Evolutionary conservation across 2,113 vertebrate species (phyloP), one percentile per base, ranked within the genome.

Genomic region (Typhlomys cinereus): DNA sequence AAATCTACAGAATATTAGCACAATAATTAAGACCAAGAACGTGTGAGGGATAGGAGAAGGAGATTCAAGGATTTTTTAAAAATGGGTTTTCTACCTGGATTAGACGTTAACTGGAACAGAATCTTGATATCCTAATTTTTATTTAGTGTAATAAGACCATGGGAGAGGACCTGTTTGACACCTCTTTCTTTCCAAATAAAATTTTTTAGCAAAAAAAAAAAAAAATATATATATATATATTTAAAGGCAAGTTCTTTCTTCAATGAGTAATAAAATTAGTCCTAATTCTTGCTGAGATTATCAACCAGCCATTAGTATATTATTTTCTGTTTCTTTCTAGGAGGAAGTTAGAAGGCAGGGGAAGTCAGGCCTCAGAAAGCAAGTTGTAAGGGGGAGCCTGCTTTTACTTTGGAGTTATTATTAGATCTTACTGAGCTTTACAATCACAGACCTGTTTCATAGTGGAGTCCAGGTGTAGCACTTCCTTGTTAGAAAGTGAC

Each of bases 391-490:
- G 39, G 61, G 76, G 44, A 93, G 64, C 76, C 76, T n/a, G 59
- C 91, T 88, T 96, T 80, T 94, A 74, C 92, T 95, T 94, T 96
- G 85, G 96, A 96, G 88, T 96, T 90, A 95, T 0, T 94, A 89
- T 93, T 79, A 89, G 92, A 82, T 67, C 2, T 52, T 11, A 18
- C 83, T 67, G 88, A 96, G 83, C 71, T 92, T 90, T 74, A 85
- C 36, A 50, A 18, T n/a, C n/a, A n/a, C 44, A 67, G 64, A 85
- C 70, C 85, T 81, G 94, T 89, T 96, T 97, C 97, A 97, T 96
- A 97, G 97, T 95, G 95, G 71, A 52, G 90, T n/a, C 23, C 7
- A 90, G 48, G 62, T 89, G 73, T 44, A 18, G 67, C 52, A 4
- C n/a, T n/a, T n/a, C n/a, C n/a, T n/a, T n/a, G n/a, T n/a, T n/a